Conservation (phyloP, 1,140 invertebrate genomes). For the Drosophila baimaii region DNA sequence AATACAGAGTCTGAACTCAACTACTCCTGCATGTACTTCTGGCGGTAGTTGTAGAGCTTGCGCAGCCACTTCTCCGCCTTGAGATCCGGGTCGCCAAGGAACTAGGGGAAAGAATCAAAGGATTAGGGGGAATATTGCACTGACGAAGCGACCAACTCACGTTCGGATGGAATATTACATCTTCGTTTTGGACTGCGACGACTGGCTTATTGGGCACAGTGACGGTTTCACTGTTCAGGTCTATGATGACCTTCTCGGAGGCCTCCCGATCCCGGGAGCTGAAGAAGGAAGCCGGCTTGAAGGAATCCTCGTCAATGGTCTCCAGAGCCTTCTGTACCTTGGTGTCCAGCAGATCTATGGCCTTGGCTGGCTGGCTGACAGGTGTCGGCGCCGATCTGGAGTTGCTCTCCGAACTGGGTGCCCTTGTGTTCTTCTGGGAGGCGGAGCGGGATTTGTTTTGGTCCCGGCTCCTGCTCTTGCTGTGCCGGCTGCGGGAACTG, state of each 20-base stretch:
- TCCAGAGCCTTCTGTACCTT: conserved; percentile 73
- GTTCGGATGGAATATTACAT: conserved; percentile 68
- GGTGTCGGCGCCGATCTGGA: conserved; percentile 27
- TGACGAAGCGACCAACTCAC: conserved; percentile 33
- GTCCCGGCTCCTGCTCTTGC: conserved; percentile 62
- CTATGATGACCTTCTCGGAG: conserved; percentile 74
- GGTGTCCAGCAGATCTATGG: conserved; percentile 68
- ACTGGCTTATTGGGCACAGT: conserved; percentile 53
- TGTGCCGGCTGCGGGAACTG: conserved; percentile 68
- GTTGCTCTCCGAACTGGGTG: conserved; percentile 67
- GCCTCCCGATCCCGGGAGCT: conserved; percentile 65
- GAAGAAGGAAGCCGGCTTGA: conserved; percentile 67
- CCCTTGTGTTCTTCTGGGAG: conserved; percentile 58
- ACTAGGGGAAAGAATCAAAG: conserved; percentile 46
- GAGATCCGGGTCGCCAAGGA: conserved; percentile 67
- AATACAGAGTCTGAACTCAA: conserved; percentile 38
- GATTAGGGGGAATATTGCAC: neutral
- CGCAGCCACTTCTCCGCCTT: conserved; percentile 80
- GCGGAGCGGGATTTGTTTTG: conserved; percentile 61
- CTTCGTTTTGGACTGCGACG: conserved; percentile 47
- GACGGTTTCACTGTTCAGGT: conserved; percentile 73
- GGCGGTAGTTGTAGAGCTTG: conserved; percentile 78
- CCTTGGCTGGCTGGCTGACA: conserved; percentile 34
- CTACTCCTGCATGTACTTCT: conserved; percentile 75
- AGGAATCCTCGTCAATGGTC: conserved; percentile 77